These are phyloP conservation scores for Steatocranus sp. DNA, from an alignment of 2,797 vertebrate species.

Conservation along the genomic window DNA sequence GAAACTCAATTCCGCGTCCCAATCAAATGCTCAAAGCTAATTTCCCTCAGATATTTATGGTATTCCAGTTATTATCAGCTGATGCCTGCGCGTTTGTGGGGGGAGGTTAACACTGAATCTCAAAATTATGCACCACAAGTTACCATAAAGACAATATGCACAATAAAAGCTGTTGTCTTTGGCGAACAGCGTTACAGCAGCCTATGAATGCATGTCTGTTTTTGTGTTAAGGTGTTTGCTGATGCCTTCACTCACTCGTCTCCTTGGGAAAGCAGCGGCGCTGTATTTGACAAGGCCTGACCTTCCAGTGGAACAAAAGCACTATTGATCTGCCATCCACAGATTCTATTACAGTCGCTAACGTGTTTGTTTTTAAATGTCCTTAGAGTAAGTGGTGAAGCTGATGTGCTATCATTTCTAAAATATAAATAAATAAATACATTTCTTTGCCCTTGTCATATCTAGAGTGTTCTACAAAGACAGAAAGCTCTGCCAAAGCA, in stretches of 20 bases:
- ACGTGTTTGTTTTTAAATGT: slow-evolving; percentile 50
- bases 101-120: background rate
- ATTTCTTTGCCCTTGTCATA: background rate
- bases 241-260: background rate
- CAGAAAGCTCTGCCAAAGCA: background rate
- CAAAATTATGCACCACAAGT: background rate
- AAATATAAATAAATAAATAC: background rate
- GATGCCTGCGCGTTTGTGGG: background rate
- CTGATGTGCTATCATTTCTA: slow-evolving; percentile 16
- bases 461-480: background rate
- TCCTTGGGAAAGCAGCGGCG: background rate
- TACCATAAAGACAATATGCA: background rate
- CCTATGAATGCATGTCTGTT: background rate
- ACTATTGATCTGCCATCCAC: slow-evolving; percentile 44
- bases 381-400: background rate
- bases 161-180: background rate
- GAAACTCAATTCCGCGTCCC: slow-evolving; percentile 45
- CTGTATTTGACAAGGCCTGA: slow-evolving; percentile 8
- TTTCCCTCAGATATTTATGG: slow-evolving; percentile 21
- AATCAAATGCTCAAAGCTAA: slow-evolving; percentile 40
- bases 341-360: slow-evolving; percentile 48
- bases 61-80: slow-evolving; percentile 29
- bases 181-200: background rate
- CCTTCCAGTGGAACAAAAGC: slow-evolving; percentile 44
- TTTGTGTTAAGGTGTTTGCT: background rate